Percentiles rank a stretch among this genome's conserved stretches.
These are phyloP conservation scores for Andrena haemorrhoa DNA, from an alignment of 2,888 invertebrate genomes.

Conservation along the genomic window DNA sequence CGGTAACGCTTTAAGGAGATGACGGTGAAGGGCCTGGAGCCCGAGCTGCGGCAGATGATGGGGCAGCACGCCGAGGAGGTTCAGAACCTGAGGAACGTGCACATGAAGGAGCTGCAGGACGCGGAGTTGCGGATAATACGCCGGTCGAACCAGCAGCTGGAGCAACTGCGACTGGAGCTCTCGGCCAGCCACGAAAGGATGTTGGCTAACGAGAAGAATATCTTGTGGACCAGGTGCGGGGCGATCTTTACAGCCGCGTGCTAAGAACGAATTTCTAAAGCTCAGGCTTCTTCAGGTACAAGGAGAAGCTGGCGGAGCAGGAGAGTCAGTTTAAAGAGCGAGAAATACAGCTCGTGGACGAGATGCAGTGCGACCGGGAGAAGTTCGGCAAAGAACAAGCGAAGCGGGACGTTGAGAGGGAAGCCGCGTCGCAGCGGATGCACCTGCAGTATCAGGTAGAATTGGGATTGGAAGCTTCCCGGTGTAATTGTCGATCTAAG, in stretches of 20 bases:
- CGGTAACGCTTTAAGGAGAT: constrained; percentile 87
- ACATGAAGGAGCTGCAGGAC: constrained; percentile 89
- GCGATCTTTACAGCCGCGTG: background rate
- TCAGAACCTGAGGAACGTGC: constrained; percentile 89
- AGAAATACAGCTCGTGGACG: constrained; percentile 74
- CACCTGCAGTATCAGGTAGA: constrained; percentile 73
- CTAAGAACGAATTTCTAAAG: background rate
- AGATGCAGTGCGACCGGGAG: constrained; percentile 75
- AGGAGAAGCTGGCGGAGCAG: constrained; percentile 80
- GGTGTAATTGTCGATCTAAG: background rate
- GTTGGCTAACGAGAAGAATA: constrained; percentile 87
- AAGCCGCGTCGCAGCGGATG: constrained; percentile 69
- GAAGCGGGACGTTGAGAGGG: constrained; percentile 73
- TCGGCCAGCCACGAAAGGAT: constrained; percentile 88
- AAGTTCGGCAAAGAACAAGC: constrained; percentile 73
- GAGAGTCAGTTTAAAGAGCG: constrained; percentile 74
- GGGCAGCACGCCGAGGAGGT: constrained; percentile 90
- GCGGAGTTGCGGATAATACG: constrained; percentile 87
- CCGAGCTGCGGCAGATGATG: constrained; percentile 92
- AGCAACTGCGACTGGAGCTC: constrained; percentile 87
- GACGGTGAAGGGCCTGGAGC: constrained; percentile 94
- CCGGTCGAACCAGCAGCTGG: constrained; percentile 88
- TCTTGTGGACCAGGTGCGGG: constrained; percentile 86
- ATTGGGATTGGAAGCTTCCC: background rate
- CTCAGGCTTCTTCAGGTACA: constrained; percentile 65